Evolutionary conservation across 2,888 invertebrate species (phyloP), one percentile per base, ranked within the genome.

Genomic region (Biston stratarius): DNA sequence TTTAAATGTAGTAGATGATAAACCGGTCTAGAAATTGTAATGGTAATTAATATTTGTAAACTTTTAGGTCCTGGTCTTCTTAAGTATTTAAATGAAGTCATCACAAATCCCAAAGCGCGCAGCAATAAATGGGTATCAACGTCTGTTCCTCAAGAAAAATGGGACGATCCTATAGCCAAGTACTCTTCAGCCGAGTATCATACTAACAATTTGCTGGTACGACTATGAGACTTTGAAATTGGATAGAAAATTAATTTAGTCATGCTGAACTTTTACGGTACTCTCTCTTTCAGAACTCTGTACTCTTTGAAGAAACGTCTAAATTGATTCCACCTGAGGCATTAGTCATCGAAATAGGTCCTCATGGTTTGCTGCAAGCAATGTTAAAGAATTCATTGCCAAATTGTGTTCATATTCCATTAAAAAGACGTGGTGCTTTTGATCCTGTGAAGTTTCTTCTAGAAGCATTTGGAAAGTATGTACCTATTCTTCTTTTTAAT

Each of bases 181-280:
- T 90, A 94, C 33, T 96, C 96, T 2, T 97, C 97, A 0, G 96
- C 98, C 0, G 97, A 97, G 74, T 99, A 98, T 82, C 97, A 97
- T 79, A 96, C 96, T 0, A 97, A 98, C 83, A 98, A 98, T 84
- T 91, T 97, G 52, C 86, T 97, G 72, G 80, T 97, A 94, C 91
- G 76, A 2, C 15, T 9, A 36, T 12, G 15, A 36, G 33, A 12
- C 10, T 34, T 15, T 14, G 34, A 15, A 24, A 24, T 24, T 24
- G 42, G 24, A 0, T 0, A 40, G 38, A 9, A 38, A 38, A 38
- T 38, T 8, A 9, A 8, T 6, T 38, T 38, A 9, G 2, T 9
- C 38, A 38, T 38, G 6, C 5, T 38, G 51, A 40, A 24, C 44
- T 5, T 36, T 12, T 7, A 33, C 15, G 48, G 10, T 42, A 11